Evolutionary conservation across 2,888 invertebrate species (phyloP).

Genomic region (Miltochrista miniata): DNA sequence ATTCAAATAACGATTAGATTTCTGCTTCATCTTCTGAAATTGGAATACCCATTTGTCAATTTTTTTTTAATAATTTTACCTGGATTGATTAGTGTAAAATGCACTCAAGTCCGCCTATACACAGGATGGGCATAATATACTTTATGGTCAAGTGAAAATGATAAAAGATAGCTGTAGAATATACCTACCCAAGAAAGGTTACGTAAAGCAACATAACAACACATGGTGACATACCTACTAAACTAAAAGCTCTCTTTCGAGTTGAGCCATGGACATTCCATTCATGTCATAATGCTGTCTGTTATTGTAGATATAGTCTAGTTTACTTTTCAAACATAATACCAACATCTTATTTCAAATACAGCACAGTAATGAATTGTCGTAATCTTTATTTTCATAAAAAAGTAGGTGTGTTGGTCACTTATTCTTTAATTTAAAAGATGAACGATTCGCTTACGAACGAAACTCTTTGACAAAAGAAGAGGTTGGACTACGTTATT

Average conservation of each 20-base stretch:
- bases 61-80: no score
- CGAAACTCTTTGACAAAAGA: no score
- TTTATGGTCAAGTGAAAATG: no score
- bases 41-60: no score
- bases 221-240: constrained; percentile 2
- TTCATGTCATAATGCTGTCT: constrained; percentile 31
- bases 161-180: no score
- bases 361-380: constrained; percentile 17
- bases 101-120: no score
- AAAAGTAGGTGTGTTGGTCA: not conserved
- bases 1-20: no score
- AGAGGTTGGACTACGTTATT: no score
- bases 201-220: not conserved
- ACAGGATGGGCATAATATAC: no score
- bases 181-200: not conserved
- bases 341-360: constrained; percentile 12
- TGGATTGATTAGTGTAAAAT: no score
- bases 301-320: constrained; percentile 28
- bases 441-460: not conserved
- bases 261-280: constrained; percentile 29
- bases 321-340: constrained; percentile 20
- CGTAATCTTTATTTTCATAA: constrained; percentile 5
- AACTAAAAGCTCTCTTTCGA: constrained; percentile 29
- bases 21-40: no score
- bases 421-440: constrained; percentile 3